Evolutionary conservation across 2,797 vertebrate species (phyloP).

Genomic region (Natrix natrix): DNA sequence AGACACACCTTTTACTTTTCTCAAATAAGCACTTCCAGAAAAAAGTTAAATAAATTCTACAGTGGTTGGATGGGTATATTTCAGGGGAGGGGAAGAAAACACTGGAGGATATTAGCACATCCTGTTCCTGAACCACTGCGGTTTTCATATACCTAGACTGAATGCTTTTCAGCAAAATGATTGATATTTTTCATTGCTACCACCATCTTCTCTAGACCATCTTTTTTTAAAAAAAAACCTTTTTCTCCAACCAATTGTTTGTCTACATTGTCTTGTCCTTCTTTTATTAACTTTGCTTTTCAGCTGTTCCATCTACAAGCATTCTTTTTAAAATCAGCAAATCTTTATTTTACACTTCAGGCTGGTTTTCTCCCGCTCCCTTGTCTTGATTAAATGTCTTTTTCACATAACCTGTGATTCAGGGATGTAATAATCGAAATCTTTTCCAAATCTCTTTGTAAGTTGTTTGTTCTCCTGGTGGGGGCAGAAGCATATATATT

Average conservation of each 20-base stretch:
- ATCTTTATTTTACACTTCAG: not conserved
- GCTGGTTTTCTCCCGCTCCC: not conserved
- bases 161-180: not conserved
- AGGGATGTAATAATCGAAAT: not conserved
- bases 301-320: not conserved
- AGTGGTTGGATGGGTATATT: not conserved
- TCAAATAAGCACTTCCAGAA: not conserved
- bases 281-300: not conserved
- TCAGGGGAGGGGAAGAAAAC: not conserved
- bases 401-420: not conserved
- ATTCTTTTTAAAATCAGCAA: not conserved
- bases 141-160: not conserved
- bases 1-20: not conserved
- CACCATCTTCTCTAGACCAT: not conserved
- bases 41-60: not conserved
- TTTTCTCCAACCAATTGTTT: not conserved
- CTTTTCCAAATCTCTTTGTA: not conserved
- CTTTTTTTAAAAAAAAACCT: not conserved
- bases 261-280: not conserved
- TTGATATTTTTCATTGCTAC: not conserved
- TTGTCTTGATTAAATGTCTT: not conserved
- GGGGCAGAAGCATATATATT: not conserved
- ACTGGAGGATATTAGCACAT: not conserved
- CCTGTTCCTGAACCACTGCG: not conserved
- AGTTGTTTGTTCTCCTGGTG: not conserved